Evolutionary conservation across 2,113 vertebrate genomes (phyloP).

Genomic region (Ceratotherium simum): DNA sequence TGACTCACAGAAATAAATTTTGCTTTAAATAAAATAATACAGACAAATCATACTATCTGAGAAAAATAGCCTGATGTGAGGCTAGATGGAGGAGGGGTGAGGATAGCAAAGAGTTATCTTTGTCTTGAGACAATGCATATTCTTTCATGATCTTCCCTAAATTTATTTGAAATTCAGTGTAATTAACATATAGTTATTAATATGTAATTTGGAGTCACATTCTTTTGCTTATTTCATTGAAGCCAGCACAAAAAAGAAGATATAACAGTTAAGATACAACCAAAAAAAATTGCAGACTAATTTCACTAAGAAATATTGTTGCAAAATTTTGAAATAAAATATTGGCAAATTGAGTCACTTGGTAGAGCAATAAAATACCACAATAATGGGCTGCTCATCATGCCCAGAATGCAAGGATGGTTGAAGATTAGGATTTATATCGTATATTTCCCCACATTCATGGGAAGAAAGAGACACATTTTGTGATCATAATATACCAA

Average conservation of each 20-base stretch:
- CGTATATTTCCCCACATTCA: not conserved
- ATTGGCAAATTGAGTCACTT: not conserved
- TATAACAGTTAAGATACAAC: not conserved
- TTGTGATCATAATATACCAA: not conserved
- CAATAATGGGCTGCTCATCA: not conserved
- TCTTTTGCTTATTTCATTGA: not conserved
- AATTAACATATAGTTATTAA: not conserved
- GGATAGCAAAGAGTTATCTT: not conserved
- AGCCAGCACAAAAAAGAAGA: not conserved
- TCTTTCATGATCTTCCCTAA: not conserved
- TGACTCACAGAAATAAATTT: not conserved
- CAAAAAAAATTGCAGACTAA: not conserved
- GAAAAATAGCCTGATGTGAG: not conserved
- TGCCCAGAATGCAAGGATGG: not conserved
- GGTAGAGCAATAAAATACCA: not conserved
- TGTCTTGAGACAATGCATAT: not conserved
- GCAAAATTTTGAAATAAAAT: not conserved
- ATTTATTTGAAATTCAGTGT: not conserved
- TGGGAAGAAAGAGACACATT: not conserved
- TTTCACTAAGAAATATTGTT: not conserved
- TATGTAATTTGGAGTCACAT: not conserved
- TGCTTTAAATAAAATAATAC: not conserved
- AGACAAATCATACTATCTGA: not conserved
- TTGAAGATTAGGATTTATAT: not conserved
- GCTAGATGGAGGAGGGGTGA: rapidly evolving